Evolutionary conservation across 2,797 vertebrate genomes (phyloP).

Genomic region (Florisuga fusca): DNA sequence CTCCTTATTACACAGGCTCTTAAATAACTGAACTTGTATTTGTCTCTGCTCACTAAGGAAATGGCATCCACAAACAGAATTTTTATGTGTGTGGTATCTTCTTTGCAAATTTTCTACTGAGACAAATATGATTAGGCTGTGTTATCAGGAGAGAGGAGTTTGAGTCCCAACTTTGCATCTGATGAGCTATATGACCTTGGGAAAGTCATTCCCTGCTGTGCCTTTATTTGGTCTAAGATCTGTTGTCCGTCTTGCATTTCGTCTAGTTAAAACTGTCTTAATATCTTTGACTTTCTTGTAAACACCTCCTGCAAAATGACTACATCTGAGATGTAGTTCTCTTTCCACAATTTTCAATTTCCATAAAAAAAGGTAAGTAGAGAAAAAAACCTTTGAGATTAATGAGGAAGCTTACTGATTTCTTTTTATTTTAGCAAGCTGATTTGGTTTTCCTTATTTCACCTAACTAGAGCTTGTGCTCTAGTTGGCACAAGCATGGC

Average conservation of each 20-base stretch:
- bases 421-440: background rate
- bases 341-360: background rate
- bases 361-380: background rate
- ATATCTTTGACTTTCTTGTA: background rate
- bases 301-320: background rate
- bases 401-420: background rate
- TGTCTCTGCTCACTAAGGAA: conserved; percentile 57
- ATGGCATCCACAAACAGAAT: conserved; percentile 40
- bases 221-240: background rate
- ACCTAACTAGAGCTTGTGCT: no score
- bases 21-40: conserved; percentile 58
- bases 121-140: conserved; percentile 39
- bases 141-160: background rate
- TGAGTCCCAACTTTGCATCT: background rate
- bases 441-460: background rate
- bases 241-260: background rate
- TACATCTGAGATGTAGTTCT: background rate
- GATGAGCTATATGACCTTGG: background rate
- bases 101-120: conserved; percentile 71
- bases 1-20: conserved; percentile 61
- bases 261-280: background rate
- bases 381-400: background rate
- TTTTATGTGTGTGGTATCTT: conserved; percentile 43
- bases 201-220: background rate
- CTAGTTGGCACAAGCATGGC: background rate